Conservation (phyloP, 2,888 invertebrate genomes). For the Chymomyza amoena region DNA sequence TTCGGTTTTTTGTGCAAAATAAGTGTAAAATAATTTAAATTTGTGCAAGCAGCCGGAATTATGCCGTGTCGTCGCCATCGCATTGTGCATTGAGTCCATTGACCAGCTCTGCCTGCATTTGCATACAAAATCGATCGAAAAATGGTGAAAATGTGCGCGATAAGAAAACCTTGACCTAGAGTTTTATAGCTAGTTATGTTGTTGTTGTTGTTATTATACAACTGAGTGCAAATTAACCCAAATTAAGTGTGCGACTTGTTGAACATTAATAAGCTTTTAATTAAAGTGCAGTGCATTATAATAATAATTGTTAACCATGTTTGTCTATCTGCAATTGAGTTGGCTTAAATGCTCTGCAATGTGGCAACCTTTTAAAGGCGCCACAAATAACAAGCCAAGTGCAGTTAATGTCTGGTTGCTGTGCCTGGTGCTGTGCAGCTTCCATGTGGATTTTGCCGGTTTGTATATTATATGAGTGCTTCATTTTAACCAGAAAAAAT, state of each 20-base stretch:
- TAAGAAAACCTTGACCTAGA: constrained; percentile 19
- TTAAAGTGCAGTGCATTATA: constrained; percentile 6
- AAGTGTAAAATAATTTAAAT: constrained; percentile 26
- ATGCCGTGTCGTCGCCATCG: constrained; percentile 52
- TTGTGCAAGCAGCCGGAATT: constrained; percentile 52
- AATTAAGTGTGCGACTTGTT: constrained; percentile 21
- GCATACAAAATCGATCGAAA: background rate
- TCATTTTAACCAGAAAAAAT: constrained; percentile 8
- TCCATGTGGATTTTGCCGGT: constrained; percentile 66
- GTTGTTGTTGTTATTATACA: background rate
- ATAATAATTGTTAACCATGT: constrained; percentile 30
- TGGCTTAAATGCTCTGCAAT: background rate
- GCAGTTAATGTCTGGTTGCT: constrained; percentile 35
- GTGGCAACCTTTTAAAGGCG: constrained; percentile 3
- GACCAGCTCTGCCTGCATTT: constrained; percentile 50
- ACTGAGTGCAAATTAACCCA: constrained; percentile 22
- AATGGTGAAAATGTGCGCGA: constrained; percentile 3
- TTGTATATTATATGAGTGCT: constrained; percentile 35
- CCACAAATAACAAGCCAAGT: background rate
- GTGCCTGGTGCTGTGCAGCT: constrained; percentile 32
- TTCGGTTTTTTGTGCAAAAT: background rate
- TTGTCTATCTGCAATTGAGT: background rate
- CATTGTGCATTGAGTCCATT: constrained; percentile 57
- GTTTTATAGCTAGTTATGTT: background rate
- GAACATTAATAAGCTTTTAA: background rate